Conservation (phyloP, 2,888 invertebrate species). For the Thymelicus lineola region DNA sequence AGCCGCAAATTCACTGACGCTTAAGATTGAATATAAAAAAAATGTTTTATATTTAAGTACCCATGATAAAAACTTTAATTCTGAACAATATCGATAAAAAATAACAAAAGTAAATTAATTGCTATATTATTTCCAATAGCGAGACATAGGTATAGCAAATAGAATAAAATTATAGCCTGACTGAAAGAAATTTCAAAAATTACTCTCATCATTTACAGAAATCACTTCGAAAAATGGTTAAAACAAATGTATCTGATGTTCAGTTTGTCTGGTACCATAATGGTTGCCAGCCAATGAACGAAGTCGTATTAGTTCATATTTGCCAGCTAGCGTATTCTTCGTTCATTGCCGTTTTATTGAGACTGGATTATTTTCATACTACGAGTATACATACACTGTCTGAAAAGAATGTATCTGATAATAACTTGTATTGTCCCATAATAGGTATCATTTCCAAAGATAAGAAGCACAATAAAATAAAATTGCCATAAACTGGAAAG, state of each 20-base stretch:
- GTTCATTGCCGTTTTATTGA: conserved; percentile 29
- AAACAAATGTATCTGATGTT: conserved; percentile 26
- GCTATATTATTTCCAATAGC: too few relatives aligned
- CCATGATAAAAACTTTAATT: too few relatives aligned
- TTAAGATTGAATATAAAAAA: too few relatives aligned
- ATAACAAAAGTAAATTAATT: too few relatives aligned
- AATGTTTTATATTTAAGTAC: too few relatives aligned
- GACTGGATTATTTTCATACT: conserved; percentile 17
- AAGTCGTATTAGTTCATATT: too few relatives aligned
- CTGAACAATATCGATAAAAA: too few relatives aligned
- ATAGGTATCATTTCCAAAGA: conserved; percentile 35
- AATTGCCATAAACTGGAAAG: conserved; percentile 38
- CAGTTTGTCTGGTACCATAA: conserved; percentile 10
- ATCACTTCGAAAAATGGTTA: background rate
- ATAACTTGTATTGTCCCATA: conserved; percentile 28
- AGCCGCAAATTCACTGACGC: too few relatives aligned
- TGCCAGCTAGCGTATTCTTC: conserved; percentile 11
- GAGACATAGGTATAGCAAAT: too few relatives aligned
- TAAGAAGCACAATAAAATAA: conserved; percentile 38
- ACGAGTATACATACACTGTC: conserved; percentile 8
- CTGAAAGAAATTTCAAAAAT: too few relatives aligned
- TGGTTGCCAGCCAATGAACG: conserved; percentile 6
- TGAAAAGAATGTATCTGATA: conserved; percentile 21
- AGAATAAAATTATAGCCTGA: too few relatives aligned
- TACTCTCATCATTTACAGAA: too few relatives aligned